A percentile compares a stretch with the other conserved stretches of the same genome.
phyloP scores from a whole-genome alignment of 2,113 vertebrate genomes.

The Megaptera novaeangliae region DNA sequence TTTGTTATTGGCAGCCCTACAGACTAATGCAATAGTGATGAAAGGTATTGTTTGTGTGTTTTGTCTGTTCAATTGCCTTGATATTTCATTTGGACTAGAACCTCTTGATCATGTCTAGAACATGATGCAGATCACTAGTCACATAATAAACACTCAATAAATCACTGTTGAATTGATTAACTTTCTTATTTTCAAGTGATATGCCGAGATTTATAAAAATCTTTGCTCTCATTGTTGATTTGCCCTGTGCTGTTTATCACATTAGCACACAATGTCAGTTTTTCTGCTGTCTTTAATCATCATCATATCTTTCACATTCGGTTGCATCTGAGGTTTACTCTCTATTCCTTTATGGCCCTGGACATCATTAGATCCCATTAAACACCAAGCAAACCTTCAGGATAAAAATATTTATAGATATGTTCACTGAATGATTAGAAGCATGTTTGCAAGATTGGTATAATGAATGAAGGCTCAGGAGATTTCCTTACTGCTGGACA shows the following conservation, averaged over 20 bases:
- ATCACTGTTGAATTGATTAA: background rate
- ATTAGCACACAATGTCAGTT: background rate
- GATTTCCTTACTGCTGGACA: slow-evolving; percentile 82
- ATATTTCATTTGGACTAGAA: background rate
- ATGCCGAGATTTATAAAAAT: background rate
- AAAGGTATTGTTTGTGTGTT: background rate
- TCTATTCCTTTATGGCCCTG: slow-evolving; percentile 29
- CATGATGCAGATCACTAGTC: background rate
- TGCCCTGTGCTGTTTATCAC: background rate
- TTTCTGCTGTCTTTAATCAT: background rate
- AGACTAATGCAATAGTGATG: background rate
- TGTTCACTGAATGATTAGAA: slow-evolving; percentile 67
- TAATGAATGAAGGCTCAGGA: slow-evolving; percentile 84
- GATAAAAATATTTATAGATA: slow-evolving; percentile 55
- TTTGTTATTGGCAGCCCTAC: background rate
- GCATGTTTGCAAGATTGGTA: slow-evolving; percentile 80
- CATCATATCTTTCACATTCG: background rate
- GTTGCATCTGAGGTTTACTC: background rate
- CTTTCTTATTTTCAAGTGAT: background rate
- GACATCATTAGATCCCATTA: slow-evolving; percentile 59
- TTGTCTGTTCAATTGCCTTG: background rate
- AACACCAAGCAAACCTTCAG: background rate
- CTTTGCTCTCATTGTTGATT: background rate
- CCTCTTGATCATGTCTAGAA: background rate
- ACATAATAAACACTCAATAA: background rate